phyloP scores from a whole-genome alignment of 1,140 invertebrate genomes.

The Melitaea cinxia region DNA sequence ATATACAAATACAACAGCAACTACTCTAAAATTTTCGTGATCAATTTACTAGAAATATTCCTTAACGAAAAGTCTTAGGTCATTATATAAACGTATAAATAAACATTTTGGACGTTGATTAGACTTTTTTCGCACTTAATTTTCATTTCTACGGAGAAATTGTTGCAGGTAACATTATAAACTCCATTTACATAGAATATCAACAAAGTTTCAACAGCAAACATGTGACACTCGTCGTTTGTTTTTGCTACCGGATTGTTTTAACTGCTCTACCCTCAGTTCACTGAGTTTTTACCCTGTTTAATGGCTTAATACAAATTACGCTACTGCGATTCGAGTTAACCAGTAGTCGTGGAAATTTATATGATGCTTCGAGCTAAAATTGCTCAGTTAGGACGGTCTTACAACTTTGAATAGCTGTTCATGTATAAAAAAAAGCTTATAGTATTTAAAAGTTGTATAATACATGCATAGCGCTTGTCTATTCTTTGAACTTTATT shows the following conservation, averaged over 20 bases:
- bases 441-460: background rate
- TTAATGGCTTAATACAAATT: slow-evolving; percentile 24
- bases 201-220: slow-evolving; percentile 13
- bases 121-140: no score
- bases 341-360: slow-evolving; percentile 1
- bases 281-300: slow-evolving; percentile 16
- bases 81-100: no score
- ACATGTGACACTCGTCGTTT: slow-evolving; percentile 13
- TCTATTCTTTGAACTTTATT: no score
- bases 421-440: background rate
- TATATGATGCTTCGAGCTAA: background rate
- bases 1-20: no score
- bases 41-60: no score
- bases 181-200: background rate
- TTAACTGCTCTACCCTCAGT: slow-evolving; percentile 11
- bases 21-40: no score
- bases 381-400: background rate
- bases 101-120: no score
- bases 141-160: no score
- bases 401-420: background rate
- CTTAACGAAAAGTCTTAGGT: no score
- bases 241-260: slow-evolving; percentile 20
- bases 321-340: slow-evolving; percentile 8
- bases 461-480: background rate
- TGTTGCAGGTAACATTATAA: background rate